These are phyloP conservation scores for Chorisops tibialis DNA, from an alignment of 2,888 invertebrate genomes.

Conservation along the genomic window DNA sequence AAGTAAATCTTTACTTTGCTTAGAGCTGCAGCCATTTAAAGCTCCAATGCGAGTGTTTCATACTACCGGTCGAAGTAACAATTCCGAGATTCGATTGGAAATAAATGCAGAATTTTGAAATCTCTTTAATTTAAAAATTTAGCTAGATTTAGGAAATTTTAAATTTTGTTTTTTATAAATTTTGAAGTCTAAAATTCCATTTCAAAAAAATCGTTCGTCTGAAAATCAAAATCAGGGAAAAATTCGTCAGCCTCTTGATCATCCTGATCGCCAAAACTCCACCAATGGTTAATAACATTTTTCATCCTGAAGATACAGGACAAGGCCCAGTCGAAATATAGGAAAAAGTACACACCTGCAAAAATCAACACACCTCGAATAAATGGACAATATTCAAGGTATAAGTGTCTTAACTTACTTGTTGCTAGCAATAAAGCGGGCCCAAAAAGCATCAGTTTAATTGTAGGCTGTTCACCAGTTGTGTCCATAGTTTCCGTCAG, in stretches of 20 bases:
- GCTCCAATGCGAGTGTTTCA: no score
- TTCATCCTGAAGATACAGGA: conserved; percentile 43
- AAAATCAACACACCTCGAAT: neutral
- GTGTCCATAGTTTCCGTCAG: conserved; percentile 24
- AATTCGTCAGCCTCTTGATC: conserved; percentile 26
- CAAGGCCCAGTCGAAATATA: conserved; percentile 44
- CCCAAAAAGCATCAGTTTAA: conserved; percentile 27
- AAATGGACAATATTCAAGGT: neutral
- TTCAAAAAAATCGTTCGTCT: conserved; percentile 1
- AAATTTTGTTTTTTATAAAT: no score
- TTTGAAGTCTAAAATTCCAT: neutral
- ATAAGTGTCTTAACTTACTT: conserved; percentile 9
- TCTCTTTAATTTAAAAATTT: no score
- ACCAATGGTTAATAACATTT: conserved; percentile 47
- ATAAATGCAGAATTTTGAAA: no score
- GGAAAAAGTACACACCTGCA: conserved; percentile 43
- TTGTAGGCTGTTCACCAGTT: conserved; percentile 16
- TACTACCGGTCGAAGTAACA: no score
- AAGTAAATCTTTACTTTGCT: no score
- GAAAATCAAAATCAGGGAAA: neutral
- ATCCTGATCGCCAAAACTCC: conserved; percentile 48
- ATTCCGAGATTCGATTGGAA: no score
- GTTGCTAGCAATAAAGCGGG: conserved; percentile 26
- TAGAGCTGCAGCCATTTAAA: no score
- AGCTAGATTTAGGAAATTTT: no score